These are phyloP conservation scores for Myxocyprinus asiaticus DNA, from an alignment of 2,113 vertebrate species.

Conservation along the genomic window DNA sequence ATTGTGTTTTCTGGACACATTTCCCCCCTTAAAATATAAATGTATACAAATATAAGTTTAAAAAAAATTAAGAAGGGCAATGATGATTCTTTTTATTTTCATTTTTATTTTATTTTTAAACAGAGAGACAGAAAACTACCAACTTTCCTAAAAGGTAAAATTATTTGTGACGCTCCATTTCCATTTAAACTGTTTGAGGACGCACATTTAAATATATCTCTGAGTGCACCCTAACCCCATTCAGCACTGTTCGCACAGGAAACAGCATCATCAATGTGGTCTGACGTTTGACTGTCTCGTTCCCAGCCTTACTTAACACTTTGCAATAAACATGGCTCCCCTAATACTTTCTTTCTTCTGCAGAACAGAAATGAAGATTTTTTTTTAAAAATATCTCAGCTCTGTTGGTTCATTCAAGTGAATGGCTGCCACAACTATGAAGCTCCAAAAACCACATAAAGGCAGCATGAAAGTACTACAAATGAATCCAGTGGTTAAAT, in stretches of 20 bases:
- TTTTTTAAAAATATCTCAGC: too few relatives aligned
- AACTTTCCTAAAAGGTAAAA: background rate
- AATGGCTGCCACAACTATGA: too few relatives aligned
- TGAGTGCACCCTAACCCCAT: background rate
- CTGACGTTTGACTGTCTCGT: background rate
- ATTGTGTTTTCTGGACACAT: background rate
- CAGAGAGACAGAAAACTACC: too few relatives aligned
- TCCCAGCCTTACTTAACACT: background rate
- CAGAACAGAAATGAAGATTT: too few relatives aligned
- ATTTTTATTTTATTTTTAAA: too few relatives aligned
- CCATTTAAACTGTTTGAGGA: background rate
- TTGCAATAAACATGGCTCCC: background rate
- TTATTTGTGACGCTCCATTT: background rate
- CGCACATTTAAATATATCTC: slow-evolving; percentile 6
- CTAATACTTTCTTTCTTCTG: too few relatives aligned
- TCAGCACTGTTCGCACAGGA: slow-evolving; percentile 4
- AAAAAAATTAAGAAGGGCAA: too few relatives aligned
- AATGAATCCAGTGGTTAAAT: too few relatives aligned
- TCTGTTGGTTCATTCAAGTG: too few relatives aligned
- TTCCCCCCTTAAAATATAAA: background rate
- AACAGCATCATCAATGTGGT: slow-evolving; percentile 14
- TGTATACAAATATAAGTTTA: background rate
- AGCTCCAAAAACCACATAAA: too few relatives aligned
- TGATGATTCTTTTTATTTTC: too few relatives aligned
- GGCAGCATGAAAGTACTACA: too few relatives aligned